Conservation (phyloP, 2,888 invertebrate genomes). For the Sphaerophoria rueppellii region DNA sequence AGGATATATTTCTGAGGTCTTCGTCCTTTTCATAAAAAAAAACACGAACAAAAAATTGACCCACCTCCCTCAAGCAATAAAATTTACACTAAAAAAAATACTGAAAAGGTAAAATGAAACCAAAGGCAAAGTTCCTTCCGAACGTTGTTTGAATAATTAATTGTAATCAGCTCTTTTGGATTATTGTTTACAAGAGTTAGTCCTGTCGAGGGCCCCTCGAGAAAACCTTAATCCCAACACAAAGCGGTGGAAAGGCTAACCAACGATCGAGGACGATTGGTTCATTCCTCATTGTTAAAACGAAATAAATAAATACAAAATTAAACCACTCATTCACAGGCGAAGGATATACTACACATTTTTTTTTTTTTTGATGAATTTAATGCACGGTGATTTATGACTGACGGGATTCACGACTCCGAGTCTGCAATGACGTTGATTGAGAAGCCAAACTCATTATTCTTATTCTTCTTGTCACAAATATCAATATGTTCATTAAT, state of each 20-base stretch:
- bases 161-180: conserved; percentile 60
- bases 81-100: conserved; percentile 2
- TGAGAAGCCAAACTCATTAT: conserved; percentile 49
- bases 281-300: not conserved
- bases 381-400: conserved; percentile 41
- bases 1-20: conserved; percentile 43
- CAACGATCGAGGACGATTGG: not conserved
- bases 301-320: not conserved
- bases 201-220: conserved; percentile 1
- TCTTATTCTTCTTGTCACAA: conserved; percentile 47
- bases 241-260: not conserved
- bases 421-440: conserved; percentile 59
- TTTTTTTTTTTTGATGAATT: conserved; percentile 7
- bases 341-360: conserved; percentile 2
- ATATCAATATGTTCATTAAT: conserved; percentile 54
- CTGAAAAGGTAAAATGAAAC: conserved; percentile 18
- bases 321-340: not conserved
- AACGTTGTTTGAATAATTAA: conserved; percentile 63
- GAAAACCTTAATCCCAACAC: conserved; percentile 47
- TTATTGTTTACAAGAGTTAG: conserved; percentile 47
- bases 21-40: conserved; percentile 44
- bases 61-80: conserved; percentile 14
- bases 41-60: conserved; percentile 15
- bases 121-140: conserved; percentile 50
- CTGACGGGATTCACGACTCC: conserved; percentile 30